These are phyloP conservation scores for Trichomalopsis sarcophagae DNA, from an alignment of 1,140 invertebrate species.

Conservation along the genomic window DNA sequence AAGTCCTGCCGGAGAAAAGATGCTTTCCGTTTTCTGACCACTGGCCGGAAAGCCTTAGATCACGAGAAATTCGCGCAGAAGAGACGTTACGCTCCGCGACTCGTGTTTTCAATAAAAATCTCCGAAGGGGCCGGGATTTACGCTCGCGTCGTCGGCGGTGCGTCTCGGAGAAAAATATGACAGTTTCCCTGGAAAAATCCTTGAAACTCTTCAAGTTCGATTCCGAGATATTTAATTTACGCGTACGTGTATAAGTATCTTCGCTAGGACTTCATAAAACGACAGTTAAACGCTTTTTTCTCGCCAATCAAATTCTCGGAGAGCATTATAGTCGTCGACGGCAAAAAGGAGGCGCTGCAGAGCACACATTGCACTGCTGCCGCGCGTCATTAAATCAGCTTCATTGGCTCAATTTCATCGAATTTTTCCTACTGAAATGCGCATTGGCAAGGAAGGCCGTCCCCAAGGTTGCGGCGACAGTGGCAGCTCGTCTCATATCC, in stretches of 20 bases:
- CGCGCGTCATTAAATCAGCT: slow-evolving; percentile 18
- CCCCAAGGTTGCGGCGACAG: slow-evolving; percentile 10
- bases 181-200: background rate
- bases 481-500: background rate
- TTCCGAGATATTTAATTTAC: background rate
- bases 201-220: background rate
- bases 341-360: background rate
- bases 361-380: background rate
- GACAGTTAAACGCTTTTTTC: background rate
- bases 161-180: background rate
- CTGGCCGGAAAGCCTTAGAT: background rate
- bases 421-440: slow-evolving; percentile 38
- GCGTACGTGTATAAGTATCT: too few relatives aligned
- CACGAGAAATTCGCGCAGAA: background rate
- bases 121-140: background rate
- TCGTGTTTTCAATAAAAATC: slow-evolving; percentile 4
- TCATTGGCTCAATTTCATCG: slow-evolving; percentile 37
- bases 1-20: background rate
- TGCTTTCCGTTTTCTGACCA: background rate
- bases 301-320: background rate
- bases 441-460: slow-evolving; percentile 14
- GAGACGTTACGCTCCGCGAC: background rate
- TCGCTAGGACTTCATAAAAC: too few relatives aligned
- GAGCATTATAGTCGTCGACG: background rate
- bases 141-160: too few relatives aligned